Conservation (phyloP, 1,140 invertebrate genomes). For the Drosophila biarmipes region DNA sequence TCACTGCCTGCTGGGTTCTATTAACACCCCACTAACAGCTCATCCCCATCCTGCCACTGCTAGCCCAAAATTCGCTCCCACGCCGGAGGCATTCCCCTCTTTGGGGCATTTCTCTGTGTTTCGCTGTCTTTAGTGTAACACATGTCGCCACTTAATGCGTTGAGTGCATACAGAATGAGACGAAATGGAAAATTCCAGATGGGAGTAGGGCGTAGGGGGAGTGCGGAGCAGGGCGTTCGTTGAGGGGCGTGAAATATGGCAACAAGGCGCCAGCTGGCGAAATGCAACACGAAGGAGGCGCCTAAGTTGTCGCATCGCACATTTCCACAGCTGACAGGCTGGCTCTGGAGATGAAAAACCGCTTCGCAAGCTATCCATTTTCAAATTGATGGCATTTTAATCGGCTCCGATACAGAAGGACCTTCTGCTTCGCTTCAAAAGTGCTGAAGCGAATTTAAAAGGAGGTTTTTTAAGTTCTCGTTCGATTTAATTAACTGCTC, state of each 20-base stretch:
- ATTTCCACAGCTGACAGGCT: constrained; percentile 18
- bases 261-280: constrained; percentile 50
- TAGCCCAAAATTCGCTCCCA: not conserved
- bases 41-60: too few relatives aligned
- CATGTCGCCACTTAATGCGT: constrained; percentile 79
- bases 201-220: not conserved
- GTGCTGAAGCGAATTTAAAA: not conserved
- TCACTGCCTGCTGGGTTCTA: constrained; percentile 48
- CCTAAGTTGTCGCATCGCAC: constrained; percentile 37
- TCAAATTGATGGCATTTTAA: constrained; percentile 48
- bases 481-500: constrained; percentile 15
- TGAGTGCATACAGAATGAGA: constrained; percentile 73
- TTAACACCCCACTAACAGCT: constrained; percentile 59
- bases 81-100: constrained; percentile 6
- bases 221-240: not conserved
- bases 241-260: constrained; percentile 32
- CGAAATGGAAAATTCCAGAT: constrained; percentile 38
- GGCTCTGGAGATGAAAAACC: constrained; percentile 17
- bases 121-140: constrained; percentile 56
- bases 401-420: constrained; percentile 13
- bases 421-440: not conserved
- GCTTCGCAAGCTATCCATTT: constrained; percentile 27
- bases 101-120: constrained; percentile 20
- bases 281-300: constrained; percentile 43
- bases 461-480: not conserved